Conservation (phyloP, 2,797 vertebrate genomes). For the Platalea minor region DNA sequence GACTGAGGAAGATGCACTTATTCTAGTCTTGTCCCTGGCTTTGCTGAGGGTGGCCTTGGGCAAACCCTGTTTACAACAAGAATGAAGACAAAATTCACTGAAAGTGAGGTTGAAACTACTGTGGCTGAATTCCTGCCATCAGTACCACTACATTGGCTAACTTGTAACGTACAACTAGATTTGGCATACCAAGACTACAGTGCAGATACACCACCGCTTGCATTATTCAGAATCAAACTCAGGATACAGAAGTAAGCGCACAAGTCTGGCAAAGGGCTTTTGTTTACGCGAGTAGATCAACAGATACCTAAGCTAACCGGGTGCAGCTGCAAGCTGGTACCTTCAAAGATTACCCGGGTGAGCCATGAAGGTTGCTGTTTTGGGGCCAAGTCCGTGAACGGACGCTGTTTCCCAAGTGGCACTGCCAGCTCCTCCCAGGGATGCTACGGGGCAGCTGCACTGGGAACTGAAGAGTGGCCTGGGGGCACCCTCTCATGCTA, state of each 20-base stretch:
- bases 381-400: not conserved
- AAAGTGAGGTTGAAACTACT: not conserved
- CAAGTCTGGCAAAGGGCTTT: not conserved
- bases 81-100: not conserved
- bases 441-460: not conserved
- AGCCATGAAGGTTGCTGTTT: not conserved
- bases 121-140: not conserved
- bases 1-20: not conserved
- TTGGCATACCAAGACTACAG: not conserved
- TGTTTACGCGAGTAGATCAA: not conserved
- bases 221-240: not conserved
- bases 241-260: rapidly evolving
- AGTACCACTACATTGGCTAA: not conserved
- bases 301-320: not conserved
- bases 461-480: rapidly evolving
- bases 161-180: not conserved
- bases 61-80: not conserved
- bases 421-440: not conserved
- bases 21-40: not conserved
- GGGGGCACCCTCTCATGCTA: rapidly evolving
- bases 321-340: not conserved
- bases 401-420: not conserved
- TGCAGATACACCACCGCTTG: not conserved
- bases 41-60: not conserved
- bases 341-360: not conserved